Conservation (phyloP, 1,140 invertebrate genomes). For the Caerostris extrusa region DNA sequence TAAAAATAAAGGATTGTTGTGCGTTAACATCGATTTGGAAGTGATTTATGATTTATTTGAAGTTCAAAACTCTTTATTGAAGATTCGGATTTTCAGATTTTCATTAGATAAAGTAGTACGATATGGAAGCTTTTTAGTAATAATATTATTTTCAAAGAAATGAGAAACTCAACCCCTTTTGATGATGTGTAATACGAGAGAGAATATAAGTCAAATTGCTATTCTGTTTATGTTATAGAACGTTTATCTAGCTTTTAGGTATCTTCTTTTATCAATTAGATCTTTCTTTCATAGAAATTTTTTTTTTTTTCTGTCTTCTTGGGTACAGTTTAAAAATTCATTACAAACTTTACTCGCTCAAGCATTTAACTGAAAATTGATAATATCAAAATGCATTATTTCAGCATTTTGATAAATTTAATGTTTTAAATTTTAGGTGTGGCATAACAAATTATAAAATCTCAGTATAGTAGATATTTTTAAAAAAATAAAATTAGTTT, state of each 20-base stretch:
- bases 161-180: background rate
- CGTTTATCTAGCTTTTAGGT: background rate
- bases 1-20: background rate
- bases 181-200: background rate
- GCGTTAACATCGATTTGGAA: slow-evolving; percentile 42
- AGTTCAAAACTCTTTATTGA: slow-evolving; percentile 17
- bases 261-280: too few species aligned
- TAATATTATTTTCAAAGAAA: background rate
- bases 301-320: too few species aligned
- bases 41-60: slow-evolving; percentile 58
- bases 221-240: background rate
- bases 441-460: too few species aligned
- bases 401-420: too few species aligned
- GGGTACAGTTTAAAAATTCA: too few species aligned
- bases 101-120: slow-evolving; percentile 50
- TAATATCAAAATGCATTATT: too few species aligned
- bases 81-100: slow-evolving; percentile 21
- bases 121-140: slow-evolving; percentile 16
- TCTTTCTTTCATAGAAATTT: too few species aligned
- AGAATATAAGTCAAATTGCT: background rate
- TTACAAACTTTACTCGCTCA: too few species aligned
- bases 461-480: too few species aligned
- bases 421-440: too few species aligned
- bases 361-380: too few species aligned
- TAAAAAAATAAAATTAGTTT: too few species aligned